These are phyloP conservation scores for Rousettus leschenaultii DNA, from an alignment of 2,113 vertebrate species.

Conservation along the genomic window DNA sequence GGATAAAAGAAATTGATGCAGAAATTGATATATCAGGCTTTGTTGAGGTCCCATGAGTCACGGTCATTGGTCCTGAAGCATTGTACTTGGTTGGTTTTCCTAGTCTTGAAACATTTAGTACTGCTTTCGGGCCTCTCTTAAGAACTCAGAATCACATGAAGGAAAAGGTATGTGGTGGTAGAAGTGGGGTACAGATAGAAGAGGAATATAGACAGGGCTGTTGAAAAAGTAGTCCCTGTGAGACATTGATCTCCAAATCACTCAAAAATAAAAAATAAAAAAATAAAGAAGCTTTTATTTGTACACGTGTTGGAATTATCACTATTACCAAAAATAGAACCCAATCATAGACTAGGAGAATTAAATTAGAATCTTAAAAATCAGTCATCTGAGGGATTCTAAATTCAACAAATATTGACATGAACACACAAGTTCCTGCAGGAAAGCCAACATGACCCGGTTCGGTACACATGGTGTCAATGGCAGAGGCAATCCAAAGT, in stretches of 20 bases:
- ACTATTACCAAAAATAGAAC: background rate
- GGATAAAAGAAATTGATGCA: background rate
- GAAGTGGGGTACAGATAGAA: background rate
- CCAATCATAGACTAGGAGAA: background rate
- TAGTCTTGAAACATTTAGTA: background rate
- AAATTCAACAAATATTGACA: background rate
- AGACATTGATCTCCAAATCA: background rate
- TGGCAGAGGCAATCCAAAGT: background rate
- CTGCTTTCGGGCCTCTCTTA: background rate
- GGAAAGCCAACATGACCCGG: background rate
- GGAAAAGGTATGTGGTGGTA: background rate
- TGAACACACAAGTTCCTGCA: background rate
- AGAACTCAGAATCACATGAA: background rate
- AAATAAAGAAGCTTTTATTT: background rate
- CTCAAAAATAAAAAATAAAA: background rate
- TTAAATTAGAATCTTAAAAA: slow-evolving; percentile 24
- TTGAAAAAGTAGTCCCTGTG: background rate
- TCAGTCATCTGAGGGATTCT: background rate
- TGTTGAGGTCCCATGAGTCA: background rate
- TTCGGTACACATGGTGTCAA: background rate
- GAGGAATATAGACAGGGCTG: background rate
- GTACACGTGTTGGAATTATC: background rate
- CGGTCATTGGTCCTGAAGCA: background rate
- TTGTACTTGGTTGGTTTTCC: background rate
- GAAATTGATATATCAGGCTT: background rate